Evolutionary conservation across 1,140 invertebrate species (phyloP), one percentile per base, ranked within the genome.

Genomic region (Formica selysi): DNA sequence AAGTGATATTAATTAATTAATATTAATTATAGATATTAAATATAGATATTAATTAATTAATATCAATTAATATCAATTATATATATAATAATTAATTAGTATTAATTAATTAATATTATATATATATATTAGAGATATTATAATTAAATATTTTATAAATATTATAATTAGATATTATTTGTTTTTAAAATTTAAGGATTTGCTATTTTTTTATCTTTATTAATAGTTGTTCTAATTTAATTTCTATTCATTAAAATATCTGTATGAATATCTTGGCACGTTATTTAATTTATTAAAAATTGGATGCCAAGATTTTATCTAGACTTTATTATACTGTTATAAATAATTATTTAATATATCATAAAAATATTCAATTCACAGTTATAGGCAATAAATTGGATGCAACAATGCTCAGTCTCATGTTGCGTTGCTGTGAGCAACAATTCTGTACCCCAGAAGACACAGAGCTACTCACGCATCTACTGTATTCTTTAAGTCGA

Each of bases 311-410:
- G 16, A 4, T 32, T 32, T 62, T 68, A 74, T 67, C 16, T 54
- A 54, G 3, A 51, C 5, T 51, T 5, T 51, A 51, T 16, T 19
- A 51, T 5, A 19, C 1, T 19, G 48, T 51, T 16, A 19, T 19
- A 73, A 73, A 2, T 51, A 73, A 62, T 36, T 4, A 84, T 73
- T 85, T 54, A 48, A 67, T 36, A 44, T 84, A 48, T 41, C 16
- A 44, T 26, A 57, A 54, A 54, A 54, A 10, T 29, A 51, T 29
- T 51, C 13, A 59, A 59, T 32, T 7, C 4, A 19, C 48, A 93
- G 92, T 93, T 84, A 73, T 93, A 90, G 93, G 91, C 51, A 92
- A 88, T 44, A 92, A 91, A 76, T 79, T 94, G 41, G 92, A 94
- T 36, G 92, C 87, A 11, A 59, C 85, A 1, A 94, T 93, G 91